Conservation (phyloP, 2,113 vertebrate genomes). For the Lamprologus lemairii region DNA sequence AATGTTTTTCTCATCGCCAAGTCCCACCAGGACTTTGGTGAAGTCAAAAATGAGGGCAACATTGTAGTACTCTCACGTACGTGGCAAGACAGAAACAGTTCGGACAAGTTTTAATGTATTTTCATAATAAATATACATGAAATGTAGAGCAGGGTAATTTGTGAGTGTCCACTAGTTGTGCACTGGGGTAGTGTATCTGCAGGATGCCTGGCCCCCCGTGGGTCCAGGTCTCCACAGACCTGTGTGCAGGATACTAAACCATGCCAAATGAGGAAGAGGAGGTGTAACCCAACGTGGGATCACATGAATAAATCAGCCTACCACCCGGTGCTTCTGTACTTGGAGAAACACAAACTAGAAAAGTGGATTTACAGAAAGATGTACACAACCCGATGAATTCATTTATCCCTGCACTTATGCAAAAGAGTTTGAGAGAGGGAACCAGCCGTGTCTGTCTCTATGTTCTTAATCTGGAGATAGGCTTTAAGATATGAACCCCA, state of each 20-base stretch:
- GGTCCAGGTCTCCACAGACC: slow-evolving; percentile 40
- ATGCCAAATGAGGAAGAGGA: slow-evolving; percentile 64
- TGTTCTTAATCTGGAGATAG: not conserved
- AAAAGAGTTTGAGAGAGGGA: not conserved
- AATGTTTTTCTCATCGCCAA: not conserved
- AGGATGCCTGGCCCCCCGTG: slow-evolving; percentile 32
- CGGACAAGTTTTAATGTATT: not conserved
- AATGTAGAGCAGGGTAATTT: slow-evolving; percentile 41
- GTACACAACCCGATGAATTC: slow-evolving; percentile 2
- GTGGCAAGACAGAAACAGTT: not conserved
- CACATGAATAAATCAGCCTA: slow-evolving; percentile 57
- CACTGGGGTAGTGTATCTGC: slow-evolving; percentile 22
- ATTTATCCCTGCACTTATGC: slow-evolving; percentile 12
- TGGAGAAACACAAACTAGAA: slow-evolving; percentile 7
- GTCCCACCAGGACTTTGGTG: not conserved
- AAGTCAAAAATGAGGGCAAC: not conserved
- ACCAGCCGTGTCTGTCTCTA: not conserved
- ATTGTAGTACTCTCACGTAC: not conserved
- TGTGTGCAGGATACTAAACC: slow-evolving; percentile 50
- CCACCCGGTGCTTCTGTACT: slow-evolving; percentile 45
- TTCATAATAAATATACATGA: slow-evolving; percentile 46
- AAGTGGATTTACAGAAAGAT: not conserved
- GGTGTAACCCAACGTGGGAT: slow-evolving; percentile 43
- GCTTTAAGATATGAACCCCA: slow-evolving; percentile 4
- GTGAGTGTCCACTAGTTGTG: slow-evolving; percentile 27